Conservation (phyloP, 2,888 invertebrate species). For the Oligia strigilis region DNA sequence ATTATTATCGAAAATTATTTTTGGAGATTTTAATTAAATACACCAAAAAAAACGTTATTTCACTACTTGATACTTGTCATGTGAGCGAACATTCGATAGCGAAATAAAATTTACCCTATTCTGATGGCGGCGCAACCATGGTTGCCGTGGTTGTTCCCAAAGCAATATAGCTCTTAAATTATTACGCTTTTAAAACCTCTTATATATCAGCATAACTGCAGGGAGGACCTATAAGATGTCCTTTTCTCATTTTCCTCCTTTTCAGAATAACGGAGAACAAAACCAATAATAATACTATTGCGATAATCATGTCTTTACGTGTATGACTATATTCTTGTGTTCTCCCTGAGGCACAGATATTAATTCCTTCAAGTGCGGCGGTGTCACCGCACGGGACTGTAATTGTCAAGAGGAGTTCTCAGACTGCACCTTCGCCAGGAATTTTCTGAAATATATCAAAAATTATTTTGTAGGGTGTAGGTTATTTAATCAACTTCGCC, state of each 20-base stretch:
- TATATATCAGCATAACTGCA: neutral
- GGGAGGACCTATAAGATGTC: accelerated
- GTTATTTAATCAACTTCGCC: neutral
- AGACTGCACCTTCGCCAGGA: constrained; percentile 5
- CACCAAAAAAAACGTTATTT: neutral
- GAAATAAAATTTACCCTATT: too few relatives aligned
- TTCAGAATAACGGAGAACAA: neutral
- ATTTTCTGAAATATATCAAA: constrained; percentile 33
- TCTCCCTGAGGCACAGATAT: neutral
- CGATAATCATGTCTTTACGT: constrained; percentile 1
- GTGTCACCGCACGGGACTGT: neutral
- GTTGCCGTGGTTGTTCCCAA: too few relatives aligned
- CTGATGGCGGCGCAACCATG: neutral
- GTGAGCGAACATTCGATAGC: too few relatives aligned
- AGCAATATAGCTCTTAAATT: too few relatives aligned
- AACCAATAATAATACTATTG: neutral
- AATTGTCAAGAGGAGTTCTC: constrained; percentile 21
- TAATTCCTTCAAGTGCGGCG: neutral
- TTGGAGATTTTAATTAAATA: too few relatives aligned
- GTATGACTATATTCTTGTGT: constrained; percentile 5
- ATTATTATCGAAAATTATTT: neutral
- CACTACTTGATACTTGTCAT: too few relatives aligned
- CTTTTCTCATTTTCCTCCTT: neutral
- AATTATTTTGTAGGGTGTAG: neutral
- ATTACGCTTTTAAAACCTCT: neutral